Conservation (phyloP, 1,140 invertebrate genomes). For the Hylaeus volcanicus region DNA sequence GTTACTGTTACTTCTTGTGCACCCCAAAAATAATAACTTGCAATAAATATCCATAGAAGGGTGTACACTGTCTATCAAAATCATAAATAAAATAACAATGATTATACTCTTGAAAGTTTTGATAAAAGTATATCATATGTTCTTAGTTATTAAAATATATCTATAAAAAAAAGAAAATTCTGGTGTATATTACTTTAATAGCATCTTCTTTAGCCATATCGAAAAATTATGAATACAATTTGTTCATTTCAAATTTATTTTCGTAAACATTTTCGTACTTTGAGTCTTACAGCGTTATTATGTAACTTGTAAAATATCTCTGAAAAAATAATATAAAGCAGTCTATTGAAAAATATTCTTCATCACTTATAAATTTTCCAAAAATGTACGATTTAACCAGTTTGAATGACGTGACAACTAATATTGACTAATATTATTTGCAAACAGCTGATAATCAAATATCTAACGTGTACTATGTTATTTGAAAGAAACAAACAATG, state of each 20-base stretch:
- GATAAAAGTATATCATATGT: too few species aligned
- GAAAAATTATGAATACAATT: not conserved
- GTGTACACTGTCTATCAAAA: slow-evolving; percentile 43
- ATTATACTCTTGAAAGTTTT: too few species aligned
- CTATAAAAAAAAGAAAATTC: not conserved
- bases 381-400: not conserved
- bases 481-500: too few species aligned
- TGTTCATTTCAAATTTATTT: not conserved
- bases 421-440: slow-evolving; percentile 22
- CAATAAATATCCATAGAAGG: slow-evolving; percentile 56
- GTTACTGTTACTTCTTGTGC: slow-evolving; percentile 45
- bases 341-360: not conserved
- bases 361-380: not conserved
- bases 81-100: not conserved
- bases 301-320: not conserved
- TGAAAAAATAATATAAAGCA: not conserved
- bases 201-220: slow-evolving; percentile 32
- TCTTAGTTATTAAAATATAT: not conserved
- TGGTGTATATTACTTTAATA: slow-evolving; percentile 32
- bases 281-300: not conserved
- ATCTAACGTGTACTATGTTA: not conserved
- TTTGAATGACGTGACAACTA: not conserved
- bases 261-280: not conserved
- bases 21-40: slow-evolving; percentile 67
- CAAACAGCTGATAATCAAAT: slow-evolving; percentile 24